Base-by-base conservation (phyloP, 2,113 vertebrate genomes). In the Lepus europaeus region DNA sequence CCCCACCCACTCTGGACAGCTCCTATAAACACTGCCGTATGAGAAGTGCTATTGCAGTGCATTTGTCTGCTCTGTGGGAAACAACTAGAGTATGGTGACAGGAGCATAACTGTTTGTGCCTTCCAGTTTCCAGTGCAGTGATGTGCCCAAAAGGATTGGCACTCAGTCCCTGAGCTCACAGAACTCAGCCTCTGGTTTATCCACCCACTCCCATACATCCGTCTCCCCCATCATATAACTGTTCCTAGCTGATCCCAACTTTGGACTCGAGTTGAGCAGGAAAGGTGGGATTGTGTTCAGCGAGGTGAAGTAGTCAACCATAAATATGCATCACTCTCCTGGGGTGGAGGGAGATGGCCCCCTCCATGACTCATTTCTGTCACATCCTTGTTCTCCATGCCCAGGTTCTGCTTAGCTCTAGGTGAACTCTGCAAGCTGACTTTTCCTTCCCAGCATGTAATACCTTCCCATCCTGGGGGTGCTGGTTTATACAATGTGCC, bases 381-480 rank as follows among this genome's bases (percentile, higher is more conserved):
- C 53, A 7, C 59, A 88, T 66, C 29, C 17, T 27, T 89, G 64
- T 51, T 72, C 33, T 82, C 59, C 45, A 31, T 64, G 31, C n/a
- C 64, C 51, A 76, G 31, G n/a, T 39, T 93, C 72, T 81, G 16
- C 64, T 89, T 69, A 86, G 36, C 76, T 72, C 56, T 78, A n/a
- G 89, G 63, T 93, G 51, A 80, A n/a, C 22, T 87, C 87, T 81
- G 31, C 49, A 79, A 56, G 31, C 89, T 33, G 29, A 36, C 76
- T 64, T 19, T 81, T 61, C n/a, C 93, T 80, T 89, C 82, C 66
- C 11, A 91, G 31, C 33, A 91, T 78, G 70, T 90, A n/a, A 27
- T 76, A 80, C 13, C 5, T 89, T 77, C 53, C 20, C 9, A 56
- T 45, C 39, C 20, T 36, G 29, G 31, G 56, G 29, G 2, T 70